phyloP scores from a whole-genome alignment of 92 coral and sea anemone species.

The Palythoa caribaeorum region DNA sequence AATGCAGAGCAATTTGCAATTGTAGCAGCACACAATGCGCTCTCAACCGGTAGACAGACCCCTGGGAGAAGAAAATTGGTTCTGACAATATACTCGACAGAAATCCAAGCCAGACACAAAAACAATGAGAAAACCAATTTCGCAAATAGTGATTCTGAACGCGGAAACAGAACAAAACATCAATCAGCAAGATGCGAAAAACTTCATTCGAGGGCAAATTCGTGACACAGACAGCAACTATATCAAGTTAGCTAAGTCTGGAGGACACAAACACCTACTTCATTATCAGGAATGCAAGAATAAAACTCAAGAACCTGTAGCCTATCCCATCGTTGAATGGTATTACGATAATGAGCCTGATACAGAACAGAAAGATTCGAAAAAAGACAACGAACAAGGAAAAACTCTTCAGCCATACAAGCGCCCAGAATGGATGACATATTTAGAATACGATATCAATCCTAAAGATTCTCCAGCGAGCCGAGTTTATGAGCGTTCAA shows the following conservation, averaged over 20 bases:
- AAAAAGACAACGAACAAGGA: not conserved
- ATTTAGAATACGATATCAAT: slow-evolving; percentile 5
- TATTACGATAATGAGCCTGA: slow-evolving; percentile 14
- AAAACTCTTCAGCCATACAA: not conserved
- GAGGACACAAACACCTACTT: slow-evolving; percentile 40
- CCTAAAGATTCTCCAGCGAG: not conserved
- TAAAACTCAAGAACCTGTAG: slow-evolving; percentile 9
- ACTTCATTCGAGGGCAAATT: slow-evolving; percentile 39
- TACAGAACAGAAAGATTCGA: not conserved
- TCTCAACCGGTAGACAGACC: slow-evolving; percentile 29
- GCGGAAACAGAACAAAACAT: not conserved
- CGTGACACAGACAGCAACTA: slow-evolving; percentile 41
- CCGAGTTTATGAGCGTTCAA: slow-evolving; percentile 17
- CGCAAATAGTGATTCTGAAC: slow-evolving; percentile 40
- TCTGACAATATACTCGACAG: not conserved
- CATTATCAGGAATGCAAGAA: slow-evolving; percentile 19
- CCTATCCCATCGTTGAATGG: slow-evolving; percentile 31
- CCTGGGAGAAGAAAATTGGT: slow-evolving; percentile 27
- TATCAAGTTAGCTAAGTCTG: slow-evolving; percentile 41
- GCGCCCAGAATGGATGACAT: slow-evolving; percentile 46
- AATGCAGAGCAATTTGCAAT: not conserved
- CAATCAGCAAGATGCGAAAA: not conserved
- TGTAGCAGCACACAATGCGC: slow-evolving; percentile 15
- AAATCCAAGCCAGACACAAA: not conserved
- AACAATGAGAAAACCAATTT: slow-evolving; percentile 25